Conservation (phyloP, 2,888 invertebrate species). For the Blastobasis lacticolella region DNA sequence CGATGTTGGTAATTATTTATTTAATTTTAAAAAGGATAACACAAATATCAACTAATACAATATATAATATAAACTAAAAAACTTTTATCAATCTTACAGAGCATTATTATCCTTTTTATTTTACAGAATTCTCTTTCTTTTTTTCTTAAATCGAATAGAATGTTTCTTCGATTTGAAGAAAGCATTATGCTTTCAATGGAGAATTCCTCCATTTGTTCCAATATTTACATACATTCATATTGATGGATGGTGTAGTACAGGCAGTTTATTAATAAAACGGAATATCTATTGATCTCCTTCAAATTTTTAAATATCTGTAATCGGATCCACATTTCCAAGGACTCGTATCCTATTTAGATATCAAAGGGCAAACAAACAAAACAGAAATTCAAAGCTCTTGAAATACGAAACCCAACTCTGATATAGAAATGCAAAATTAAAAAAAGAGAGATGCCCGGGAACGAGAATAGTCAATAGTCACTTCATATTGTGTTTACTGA, state of each 20-base stretch:
- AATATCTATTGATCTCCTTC: constrained; percentile 33
- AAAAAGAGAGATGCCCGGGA: constrained; percentile 57
- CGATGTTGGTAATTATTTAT: no score
- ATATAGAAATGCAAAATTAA: constrained; percentile 61
- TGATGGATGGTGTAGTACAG: neutral
- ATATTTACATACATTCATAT: no score
- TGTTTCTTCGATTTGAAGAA: no score
- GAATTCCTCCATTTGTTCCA: no score
- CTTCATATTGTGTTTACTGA: constrained; percentile 69
- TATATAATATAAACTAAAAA: no score
- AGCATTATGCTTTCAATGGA: no score
- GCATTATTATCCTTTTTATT: no score
- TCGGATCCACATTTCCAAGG: constrained; percentile 34
- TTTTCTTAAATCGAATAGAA: no score
- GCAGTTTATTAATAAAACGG: constrained; percentile 13
- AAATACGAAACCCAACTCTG: constrained; percentile 54
- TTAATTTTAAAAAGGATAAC: no score
- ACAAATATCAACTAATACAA: no score
- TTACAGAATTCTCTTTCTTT: no score
- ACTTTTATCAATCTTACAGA: no score
- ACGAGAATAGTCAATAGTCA: constrained; percentile 72
- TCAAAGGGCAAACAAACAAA: constrained; percentile 27
- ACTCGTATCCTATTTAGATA: constrained; percentile 25
- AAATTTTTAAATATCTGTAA: constrained; percentile 47
- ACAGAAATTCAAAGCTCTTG: constrained; percentile 46